These are phyloP conservation scores for Loriculus beryllinus DNA, from an alignment of 2,797 vertebrate genomes.

Conservation along the genomic window DNA sequence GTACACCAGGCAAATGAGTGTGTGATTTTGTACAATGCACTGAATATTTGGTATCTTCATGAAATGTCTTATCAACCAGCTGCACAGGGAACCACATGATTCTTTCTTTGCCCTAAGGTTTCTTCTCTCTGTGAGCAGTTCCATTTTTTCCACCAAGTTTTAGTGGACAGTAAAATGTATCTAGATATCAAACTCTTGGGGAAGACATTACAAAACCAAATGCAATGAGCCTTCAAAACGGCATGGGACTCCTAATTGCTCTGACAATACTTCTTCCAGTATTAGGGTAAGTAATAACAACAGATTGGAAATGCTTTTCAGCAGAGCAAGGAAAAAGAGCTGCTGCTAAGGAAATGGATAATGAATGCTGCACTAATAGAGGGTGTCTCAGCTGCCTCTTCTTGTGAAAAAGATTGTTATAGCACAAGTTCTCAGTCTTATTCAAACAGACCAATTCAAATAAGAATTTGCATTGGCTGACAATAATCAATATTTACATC, in stretches of 20 bases:
- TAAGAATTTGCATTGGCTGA: background rate
- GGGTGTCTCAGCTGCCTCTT: background rate
- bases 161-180: background rate
- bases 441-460: background rate
- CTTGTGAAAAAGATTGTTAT: background rate
- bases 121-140: background rate
- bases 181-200: background rate
- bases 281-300: background rate
- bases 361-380: background rate
- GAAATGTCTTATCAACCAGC: background rate
- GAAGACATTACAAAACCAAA: constrained; percentile 4
- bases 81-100: background rate
- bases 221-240: background rate
- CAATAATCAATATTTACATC: background rate
- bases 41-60: background rate
- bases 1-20: background rate
- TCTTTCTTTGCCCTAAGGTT: background rate
- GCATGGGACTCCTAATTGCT: background rate
- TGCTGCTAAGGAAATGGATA: background rate
- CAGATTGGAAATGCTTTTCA: constrained; percentile 15
- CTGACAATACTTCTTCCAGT: background rate
- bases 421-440: background rate
- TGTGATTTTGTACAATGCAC: background rate
- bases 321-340: background rate
- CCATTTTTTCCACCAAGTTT: background rate